Evolutionary conservation across 2,113 vertebrate genomes (phyloP).

Genomic region (Jaculus jaculus): DNA sequence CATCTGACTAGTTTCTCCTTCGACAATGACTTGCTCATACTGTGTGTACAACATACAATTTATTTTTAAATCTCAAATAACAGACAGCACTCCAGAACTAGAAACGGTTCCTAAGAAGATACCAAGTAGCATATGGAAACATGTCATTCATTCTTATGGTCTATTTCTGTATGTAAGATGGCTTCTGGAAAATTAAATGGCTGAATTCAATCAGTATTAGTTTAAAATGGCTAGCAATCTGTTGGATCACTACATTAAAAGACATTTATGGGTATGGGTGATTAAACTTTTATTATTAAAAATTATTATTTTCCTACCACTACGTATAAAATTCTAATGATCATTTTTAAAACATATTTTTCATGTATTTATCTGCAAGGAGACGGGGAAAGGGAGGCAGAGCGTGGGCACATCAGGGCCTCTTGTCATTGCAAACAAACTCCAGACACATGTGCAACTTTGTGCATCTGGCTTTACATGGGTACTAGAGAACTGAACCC

Average conservation of each 20-base stretch:
- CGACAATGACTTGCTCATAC: background rate
- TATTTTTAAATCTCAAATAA: conserved; percentile 32
- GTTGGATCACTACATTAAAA: background rate
- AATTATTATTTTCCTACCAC: background rate
- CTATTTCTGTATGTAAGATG: background rate
- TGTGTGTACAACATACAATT: background rate
- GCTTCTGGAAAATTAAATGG: conserved; percentile 48
- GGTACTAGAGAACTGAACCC: too few relatives aligned
- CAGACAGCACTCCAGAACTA: background rate
- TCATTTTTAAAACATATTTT: too few relatives aligned
- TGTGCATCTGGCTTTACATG: too few relatives aligned
- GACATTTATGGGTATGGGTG: background rate
- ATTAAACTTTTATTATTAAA: conserved; percentile 19
- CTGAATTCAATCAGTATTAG: conserved; percentile 22
- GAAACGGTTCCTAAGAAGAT: background rate
- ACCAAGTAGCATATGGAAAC: conserved; percentile 15
- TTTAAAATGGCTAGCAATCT: conserved; percentile 7
- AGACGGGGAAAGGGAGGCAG: too few relatives aligned
- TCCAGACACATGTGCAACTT: too few relatives aligned
- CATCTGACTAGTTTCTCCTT: background rate
- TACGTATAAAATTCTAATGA: background rate
- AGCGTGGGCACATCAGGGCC: too few relatives aligned
- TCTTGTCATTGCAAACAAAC: too few relatives aligned
- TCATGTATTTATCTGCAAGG: too few relatives aligned
- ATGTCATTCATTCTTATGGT: background rate